These are phyloP conservation scores for Chionomys nivalis DNA, from an alignment of 2,113 vertebrate genomes.

Conservation along the genomic window DNA sequence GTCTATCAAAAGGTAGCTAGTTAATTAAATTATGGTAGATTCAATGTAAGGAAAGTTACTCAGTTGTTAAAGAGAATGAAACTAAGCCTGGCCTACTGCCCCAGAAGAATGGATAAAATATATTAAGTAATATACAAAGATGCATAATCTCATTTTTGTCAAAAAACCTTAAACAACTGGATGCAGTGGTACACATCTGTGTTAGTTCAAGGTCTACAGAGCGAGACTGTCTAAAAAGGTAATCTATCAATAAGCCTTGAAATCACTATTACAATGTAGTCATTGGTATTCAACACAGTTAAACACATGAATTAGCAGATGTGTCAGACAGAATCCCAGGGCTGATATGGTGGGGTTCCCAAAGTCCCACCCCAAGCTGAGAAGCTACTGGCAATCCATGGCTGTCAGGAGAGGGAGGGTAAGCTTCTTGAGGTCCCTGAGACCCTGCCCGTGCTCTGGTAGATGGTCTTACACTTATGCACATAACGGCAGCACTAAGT, in stretches of 20 bases:
- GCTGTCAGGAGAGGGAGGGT: background rate
- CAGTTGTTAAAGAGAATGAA: slow-evolving; percentile 4
- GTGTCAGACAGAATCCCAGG: background rate
- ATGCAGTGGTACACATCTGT: background rate
- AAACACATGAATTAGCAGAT: background rate
- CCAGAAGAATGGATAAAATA: background rate
- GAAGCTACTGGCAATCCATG: background rate
- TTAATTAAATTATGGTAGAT: background rate
- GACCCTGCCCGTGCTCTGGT: background rate
- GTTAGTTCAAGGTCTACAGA: background rate
- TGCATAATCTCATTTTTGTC: background rate
- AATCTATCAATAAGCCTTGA: background rate
- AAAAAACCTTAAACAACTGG: background rate
- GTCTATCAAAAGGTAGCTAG: background rate
- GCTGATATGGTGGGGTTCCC: background rate
- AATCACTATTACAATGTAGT: background rate
- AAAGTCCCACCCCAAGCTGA: background rate
- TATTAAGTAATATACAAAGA: background rate
- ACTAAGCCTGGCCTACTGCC: background rate
- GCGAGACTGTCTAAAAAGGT: background rate
- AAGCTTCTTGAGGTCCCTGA: background rate
- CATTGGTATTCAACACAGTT: background rate
- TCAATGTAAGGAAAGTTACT: slow-evolving; percentile 9
- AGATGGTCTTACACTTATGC: background rate
- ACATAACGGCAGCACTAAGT: background rate